Evolutionary conservation across 2,797 vertebrate genomes (phyloP).

Genomic region (Acanthiza pusilla): DNA sequence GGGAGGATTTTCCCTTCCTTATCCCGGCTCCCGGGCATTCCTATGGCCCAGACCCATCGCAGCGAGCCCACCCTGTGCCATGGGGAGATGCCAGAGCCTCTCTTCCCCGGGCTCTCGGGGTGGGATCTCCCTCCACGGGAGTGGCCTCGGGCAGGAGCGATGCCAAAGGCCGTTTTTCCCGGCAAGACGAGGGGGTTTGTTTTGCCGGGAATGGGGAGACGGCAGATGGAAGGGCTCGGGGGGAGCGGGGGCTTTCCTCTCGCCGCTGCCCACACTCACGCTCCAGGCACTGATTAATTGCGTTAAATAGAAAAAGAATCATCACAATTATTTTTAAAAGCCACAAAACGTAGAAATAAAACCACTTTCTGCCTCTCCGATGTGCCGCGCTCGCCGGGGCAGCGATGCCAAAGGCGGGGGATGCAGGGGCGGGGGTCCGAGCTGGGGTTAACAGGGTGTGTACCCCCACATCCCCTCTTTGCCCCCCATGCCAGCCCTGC

Average conservation of each 20-base stretch:
- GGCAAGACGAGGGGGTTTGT: background rate
- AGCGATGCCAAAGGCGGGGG: background rate
- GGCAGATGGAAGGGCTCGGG: background rate
- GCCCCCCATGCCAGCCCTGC: background rate
- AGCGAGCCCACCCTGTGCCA: fast-evolving
- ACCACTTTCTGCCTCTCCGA: background rate
- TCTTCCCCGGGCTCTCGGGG: background rate
- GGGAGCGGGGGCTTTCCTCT: background rate
- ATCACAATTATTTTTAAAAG: background rate
- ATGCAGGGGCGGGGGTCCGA: background rate
- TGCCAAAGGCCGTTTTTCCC: background rate
- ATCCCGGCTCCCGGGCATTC: background rate
- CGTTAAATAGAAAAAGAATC: background rate
- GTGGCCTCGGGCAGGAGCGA: background rate
- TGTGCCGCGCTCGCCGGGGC: background rate
- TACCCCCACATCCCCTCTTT: fast-evolving
- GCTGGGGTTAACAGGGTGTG: background rate
- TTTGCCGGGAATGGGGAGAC: background rate
- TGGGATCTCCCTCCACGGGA: background rate
- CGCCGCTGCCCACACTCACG: background rate
- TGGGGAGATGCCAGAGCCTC: background rate
- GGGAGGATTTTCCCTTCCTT: background rate
- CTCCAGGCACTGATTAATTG: background rate
- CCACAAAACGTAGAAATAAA: background rate
- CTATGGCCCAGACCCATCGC: background rate